Conservation (phyloP, 2,797 vertebrate species). For the Crenichthys baileyi region DNA sequence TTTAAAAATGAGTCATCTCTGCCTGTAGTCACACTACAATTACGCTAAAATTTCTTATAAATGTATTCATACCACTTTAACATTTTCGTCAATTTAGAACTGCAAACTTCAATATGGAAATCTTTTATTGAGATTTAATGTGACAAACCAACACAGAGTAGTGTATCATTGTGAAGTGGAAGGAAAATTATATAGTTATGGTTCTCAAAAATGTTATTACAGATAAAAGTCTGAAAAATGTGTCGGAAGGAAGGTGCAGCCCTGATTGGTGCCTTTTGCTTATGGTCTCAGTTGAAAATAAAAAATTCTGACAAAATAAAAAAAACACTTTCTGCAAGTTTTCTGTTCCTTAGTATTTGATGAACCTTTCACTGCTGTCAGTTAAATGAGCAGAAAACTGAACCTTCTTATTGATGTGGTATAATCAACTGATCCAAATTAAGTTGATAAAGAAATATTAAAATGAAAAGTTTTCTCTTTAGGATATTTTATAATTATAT, state of each 20-base stretch:
- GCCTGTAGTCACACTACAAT: background rate
- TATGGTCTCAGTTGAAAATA: background rate
- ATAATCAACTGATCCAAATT: background rate
- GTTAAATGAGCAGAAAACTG: background rate
- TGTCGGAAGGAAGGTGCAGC: too few species aligned
- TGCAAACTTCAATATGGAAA: background rate
- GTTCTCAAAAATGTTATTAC: too few species aligned
- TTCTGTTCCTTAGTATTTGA: background rate
- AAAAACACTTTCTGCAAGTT: background rate
- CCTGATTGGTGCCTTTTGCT: too few species aligned
- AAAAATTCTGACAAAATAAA: background rate
- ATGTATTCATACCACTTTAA: background rate
- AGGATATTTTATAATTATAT: background rate
- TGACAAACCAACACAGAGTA: background rate
- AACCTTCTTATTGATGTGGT: background rate
- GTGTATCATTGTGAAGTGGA: background rate
- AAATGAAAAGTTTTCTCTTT: background rate
- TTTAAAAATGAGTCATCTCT: background rate
- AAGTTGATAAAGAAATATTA: background rate
- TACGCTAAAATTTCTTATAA: background rate
- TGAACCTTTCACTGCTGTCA: background rate
- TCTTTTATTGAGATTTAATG: background rate
- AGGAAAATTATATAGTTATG: background rate
- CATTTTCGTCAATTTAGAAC: background rate
- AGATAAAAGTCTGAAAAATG: too few species aligned